Evolutionary conservation across 2,113 vertebrate species (phyloP).

Genomic region (Campylorhamphus procurvoides): DNA sequence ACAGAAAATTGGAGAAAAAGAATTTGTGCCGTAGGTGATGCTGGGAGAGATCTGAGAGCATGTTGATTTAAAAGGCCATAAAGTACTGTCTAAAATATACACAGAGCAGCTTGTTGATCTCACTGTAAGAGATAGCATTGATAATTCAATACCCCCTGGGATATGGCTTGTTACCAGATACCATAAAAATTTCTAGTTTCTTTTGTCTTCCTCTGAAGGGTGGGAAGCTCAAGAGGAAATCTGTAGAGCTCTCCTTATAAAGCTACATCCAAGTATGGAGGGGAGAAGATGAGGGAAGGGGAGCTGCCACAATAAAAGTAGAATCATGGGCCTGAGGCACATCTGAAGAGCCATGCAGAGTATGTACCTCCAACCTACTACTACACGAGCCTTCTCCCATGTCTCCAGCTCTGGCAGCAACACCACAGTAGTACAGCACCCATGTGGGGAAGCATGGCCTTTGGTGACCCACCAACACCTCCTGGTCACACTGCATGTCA

Average conservation of each 20-base stretch:
- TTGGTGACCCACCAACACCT: neutral
- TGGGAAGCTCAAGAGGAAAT: neutral
- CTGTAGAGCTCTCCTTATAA: neutral
- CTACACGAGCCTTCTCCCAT: neutral
- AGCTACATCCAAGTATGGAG: neutral
- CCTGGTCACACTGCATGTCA: neutral
- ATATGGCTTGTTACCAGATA: neutral
- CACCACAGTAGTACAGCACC: neutral
- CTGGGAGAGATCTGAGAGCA: neutral
- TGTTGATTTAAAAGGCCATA: constrained; percentile 17
- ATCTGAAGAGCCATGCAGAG: neutral
- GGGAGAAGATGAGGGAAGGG: neutral
- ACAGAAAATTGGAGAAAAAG: constrained; percentile 34
- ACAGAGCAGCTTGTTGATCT: constrained; percentile 2
- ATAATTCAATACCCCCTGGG: neutral
- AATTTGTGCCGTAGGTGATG: neutral
- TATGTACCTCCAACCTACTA: neutral
- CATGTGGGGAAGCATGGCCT: neutral
- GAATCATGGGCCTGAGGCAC: neutral
- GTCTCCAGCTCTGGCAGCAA: neutral
- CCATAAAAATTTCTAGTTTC: neutral
- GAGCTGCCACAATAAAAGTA: neutral
- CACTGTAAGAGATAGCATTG: neutral
- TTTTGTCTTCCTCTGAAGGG: neutral
- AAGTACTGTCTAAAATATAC: constrained; percentile 2